Evolutionary conservation across 2,113 vertebrate species (phyloP).

Genomic region (Albula goreensis): DNA sequence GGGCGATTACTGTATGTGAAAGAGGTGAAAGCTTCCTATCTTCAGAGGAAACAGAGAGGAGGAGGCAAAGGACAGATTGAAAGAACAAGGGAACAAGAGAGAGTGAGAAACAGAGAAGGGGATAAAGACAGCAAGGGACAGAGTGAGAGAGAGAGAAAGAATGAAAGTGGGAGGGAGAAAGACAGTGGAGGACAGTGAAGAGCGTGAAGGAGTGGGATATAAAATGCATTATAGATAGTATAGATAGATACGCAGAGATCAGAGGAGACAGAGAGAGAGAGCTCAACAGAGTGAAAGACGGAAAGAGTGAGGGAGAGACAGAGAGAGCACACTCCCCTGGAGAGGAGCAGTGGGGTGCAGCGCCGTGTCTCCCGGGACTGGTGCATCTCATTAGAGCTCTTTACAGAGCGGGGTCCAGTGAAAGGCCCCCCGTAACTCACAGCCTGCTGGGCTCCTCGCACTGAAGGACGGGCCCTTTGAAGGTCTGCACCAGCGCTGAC

Average conservation of each 20-base stretch:
- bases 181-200: constrained; percentile 27
- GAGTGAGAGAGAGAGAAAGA: constrained; percentile 1
- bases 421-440: background rate
- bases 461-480: background rate
- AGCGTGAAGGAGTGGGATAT: background rate
- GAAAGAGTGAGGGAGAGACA: no score
- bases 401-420: background rate
- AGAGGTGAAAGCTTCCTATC: constrained; percentile 25
- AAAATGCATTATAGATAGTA: no score
- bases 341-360: background rate
- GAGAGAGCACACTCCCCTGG: background rate
- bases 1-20: background rate
- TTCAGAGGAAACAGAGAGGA: background rate
- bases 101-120: constrained; percentile 17
- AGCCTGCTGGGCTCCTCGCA: background rate
- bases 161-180: constrained; percentile 33
- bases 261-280: no score
- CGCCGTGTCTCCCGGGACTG: background rate
- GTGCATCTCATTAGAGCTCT: background rate
- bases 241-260: no score
- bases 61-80: background rate
- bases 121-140: background rate
- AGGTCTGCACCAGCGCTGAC: background rate
- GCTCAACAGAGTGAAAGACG: no score
- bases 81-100: constrained; percentile 25